A percentile compares a stretch with the other conserved stretches of the same genome.
Evolutionary conservation across 2,797 vertebrate species (phyloP).

Genomic region (Pseudochromis fuscus): DNA sequence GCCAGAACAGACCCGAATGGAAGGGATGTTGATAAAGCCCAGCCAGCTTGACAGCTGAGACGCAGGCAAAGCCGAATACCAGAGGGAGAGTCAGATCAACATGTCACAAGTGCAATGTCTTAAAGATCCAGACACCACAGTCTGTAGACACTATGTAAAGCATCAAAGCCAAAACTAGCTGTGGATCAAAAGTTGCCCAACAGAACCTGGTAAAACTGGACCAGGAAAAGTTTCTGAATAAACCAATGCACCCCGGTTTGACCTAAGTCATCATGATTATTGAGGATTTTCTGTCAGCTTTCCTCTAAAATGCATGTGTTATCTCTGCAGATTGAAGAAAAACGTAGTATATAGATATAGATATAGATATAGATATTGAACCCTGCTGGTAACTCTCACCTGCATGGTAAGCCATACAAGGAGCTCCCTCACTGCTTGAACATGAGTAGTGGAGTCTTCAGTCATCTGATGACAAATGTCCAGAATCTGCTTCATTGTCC

Average conservation of each 20-base stretch:
- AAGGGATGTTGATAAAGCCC: slow-evolving; percentile 28
- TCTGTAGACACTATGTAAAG: not conserved
- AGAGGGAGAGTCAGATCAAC: slow-evolving; percentile 30
- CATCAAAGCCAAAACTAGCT: not conserved
- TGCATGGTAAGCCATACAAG: slow-evolving; percentile 61
- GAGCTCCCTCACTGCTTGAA: slow-evolving; percentile 37
- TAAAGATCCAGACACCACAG: slow-evolving; percentile 63
- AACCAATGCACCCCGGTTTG: too few relatives aligned
- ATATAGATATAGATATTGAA: too few relatives aligned
- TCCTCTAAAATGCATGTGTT: not conserved
- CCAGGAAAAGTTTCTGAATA: not conserved
- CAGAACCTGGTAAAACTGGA: not conserved
- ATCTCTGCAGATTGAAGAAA: not conserved
- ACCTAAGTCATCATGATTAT: too few relatives aligned
- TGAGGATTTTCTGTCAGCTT: too few relatives aligned
- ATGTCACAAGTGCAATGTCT: slow-evolving; percentile 43
- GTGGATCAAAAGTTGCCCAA: not conserved
- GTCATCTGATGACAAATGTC: slow-evolving; percentile 45
- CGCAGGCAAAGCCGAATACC: slow-evolving; percentile 27
- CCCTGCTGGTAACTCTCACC: slow-evolving; percentile 54
- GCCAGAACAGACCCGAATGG: slow-evolving; percentile 44
- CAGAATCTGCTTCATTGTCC: slow-evolving; percentile 37
- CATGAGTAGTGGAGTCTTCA: slow-evolving; percentile 34
- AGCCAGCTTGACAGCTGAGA: slow-evolving; percentile 57
- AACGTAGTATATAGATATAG: not conserved